Base-by-base conservation (phyloP, 2,113 vertebrate genomes). In the Syrrhaptes paradoxus region DNA sequence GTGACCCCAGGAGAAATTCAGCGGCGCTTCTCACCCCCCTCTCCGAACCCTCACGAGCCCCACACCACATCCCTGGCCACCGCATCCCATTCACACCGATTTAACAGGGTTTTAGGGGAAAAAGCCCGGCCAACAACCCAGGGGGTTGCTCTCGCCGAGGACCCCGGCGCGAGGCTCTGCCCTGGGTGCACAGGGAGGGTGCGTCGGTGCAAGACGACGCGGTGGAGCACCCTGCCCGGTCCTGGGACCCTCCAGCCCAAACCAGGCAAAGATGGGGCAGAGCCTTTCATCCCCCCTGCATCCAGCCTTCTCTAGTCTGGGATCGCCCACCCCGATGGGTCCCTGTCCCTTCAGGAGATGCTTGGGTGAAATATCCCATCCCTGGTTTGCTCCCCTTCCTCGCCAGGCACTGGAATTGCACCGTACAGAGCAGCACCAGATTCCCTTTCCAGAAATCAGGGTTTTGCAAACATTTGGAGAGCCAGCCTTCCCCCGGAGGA, bases 141-240 rank as follows among this genome's bases (percentile, higher is more conserved):
- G 46, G 17, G 1, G 2, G 51, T 20, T 41, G 8, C 24, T 31
- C 20, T 67, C 32, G 1, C 48, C 2, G 3, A 41, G 32, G 70
- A n/a, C 74, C 16, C 6, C 17, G 2, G 24, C 0, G 0, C 0
- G 15, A 65, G 28, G 36, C 1, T 55, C 17, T 73, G 61, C 20
- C n/a, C 29, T 11, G 13, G 43, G 29, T 9, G 45, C 38, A 4
- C 16, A 2, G 25, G 52, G 65, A 55, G 13, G 43, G 29, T 9
- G 45, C 45, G 3, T 2, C 3, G 3, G 29, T 22, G 45, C 29
- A 2, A 10, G 26, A 26, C 31, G 25, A 67, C 25, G 34, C 8
- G 0, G 1, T 14, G 41, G 32, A 36, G 54, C 63, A 22, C 18
- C 16, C 21, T 63, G 54, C 31, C 20, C 17, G 6, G 1, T 9